These are phyloP conservation scores for Rhopalosiphum maidis DNA, from an alignment of 1,140 invertebrate genomes.

Conservation along the genomic window DNA sequence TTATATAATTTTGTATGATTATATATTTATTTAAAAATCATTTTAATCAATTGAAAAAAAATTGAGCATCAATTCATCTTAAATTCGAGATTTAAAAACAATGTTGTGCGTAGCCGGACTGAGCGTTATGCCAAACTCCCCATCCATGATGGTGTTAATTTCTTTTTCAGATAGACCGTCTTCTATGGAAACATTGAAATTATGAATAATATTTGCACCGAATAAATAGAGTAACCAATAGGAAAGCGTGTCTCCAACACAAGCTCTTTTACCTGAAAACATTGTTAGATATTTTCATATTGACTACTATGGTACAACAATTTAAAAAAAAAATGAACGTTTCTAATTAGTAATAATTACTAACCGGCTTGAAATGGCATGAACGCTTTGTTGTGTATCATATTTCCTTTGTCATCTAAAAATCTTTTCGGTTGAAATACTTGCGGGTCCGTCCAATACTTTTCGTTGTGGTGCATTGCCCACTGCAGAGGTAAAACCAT, in stretches of 20 bases:
- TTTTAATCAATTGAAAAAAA: not conserved
- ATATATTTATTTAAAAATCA: not conserved
- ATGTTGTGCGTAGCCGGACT: not conserved
- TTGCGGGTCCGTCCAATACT: conserved; percentile 75
- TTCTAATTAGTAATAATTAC: conserved; percentile 17
- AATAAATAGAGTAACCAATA: conserved; percentile 76
- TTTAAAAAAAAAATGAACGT: not conserved
- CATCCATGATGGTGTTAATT: conserved; percentile 63
- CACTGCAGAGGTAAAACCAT: conserved; percentile 82
- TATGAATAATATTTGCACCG: conserved; percentile 70
- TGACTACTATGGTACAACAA: not conserved
- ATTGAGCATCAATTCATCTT: not conserved
- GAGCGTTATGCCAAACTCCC: conserved; percentile 76
- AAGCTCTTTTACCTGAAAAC: conserved; percentile 79
- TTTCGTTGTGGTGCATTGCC: conserved; percentile 80
- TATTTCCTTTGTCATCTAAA: conserved; percentile 70
- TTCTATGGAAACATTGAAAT: conserved; percentile 65
- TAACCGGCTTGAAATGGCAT: conserved; percentile 84
- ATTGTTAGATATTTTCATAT: not conserved
- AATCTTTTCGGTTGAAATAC: conserved; percentile 77
- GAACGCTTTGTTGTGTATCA: conserved; percentile 73
- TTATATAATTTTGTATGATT: not conserved
- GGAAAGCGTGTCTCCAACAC: conserved; percentile 84
- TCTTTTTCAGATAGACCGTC: conserved; percentile 31
- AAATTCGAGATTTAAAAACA: conserved; percentile 37